Base-by-base conservation (phyloP, 1,140 invertebrate genomes). In the Neotoxoptera formosana region DNA sequence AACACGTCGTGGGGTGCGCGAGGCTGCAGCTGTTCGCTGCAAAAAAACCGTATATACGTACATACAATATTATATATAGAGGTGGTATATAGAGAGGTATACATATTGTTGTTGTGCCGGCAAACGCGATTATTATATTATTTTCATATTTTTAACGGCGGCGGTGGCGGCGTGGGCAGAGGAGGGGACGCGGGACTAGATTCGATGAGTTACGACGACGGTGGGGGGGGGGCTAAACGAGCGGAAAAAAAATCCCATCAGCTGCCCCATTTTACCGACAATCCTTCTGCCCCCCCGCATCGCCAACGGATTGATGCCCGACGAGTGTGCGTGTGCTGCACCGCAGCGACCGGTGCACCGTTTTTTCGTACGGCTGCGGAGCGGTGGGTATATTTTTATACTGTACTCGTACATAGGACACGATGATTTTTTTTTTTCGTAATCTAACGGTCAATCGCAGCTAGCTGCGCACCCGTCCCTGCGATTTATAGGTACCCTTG, bases 201-300 rank as follows among this genome's bases (percentile, higher is more conserved):
- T 76, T 76, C 60, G 60, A 76, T 34, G 60, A 76, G 60, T 67
- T 67, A 67, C 30, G 3, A n/a, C 14, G 86, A 47, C 25, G 45
- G 45, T 2, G 86, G 84, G 41, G 11, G 0, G 84, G 45, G 11
- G 41, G 45, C 45, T 87, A 87, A 87, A 87, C 86, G 86, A 87
- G 86, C 4, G 86, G 86, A 45, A 48, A 87, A 87, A 87, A 87
- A 87, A 87, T 87, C 86, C 86, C 86, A 87, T 87, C 86, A 87
- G 86, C 86, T 87, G 83, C 0, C 86, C 30, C 45, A 30, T 14
- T 48, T 76, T n/a, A 76, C 60, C 60, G n/a, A 21, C 60, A 76
- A n/a, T 76, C 60, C 60, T 76, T 76, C 60, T 17, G 60, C 60
- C 60, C 60, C 60, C 45, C 45, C 86, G 86, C 60, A 76, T 76